Conservation (phyloP, 1,140 invertebrate genomes). For the Eumeta japonica region DNA sequence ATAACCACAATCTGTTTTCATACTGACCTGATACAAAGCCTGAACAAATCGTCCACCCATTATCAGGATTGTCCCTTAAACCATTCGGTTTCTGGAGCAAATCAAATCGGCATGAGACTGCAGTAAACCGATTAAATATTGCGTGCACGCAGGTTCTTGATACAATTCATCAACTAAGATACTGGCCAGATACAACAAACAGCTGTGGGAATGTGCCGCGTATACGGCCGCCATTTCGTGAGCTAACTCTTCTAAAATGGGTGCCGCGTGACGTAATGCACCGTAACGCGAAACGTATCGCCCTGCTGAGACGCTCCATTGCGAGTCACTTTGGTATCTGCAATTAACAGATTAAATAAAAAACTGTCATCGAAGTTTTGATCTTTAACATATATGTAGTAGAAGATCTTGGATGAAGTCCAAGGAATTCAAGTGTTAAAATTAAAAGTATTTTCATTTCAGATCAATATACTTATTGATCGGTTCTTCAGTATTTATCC, state of each 20-base stretch:
- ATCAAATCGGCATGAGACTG: slow-evolving; percentile 82
- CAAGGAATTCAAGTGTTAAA: too few species aligned
- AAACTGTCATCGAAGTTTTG: too few species aligned
- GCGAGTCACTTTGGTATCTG: slow-evolving; percentile 83
- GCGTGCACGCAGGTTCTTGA: slow-evolving; percentile 65
- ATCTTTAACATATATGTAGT: too few species aligned
- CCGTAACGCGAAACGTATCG: slow-evolving; percentile 85
- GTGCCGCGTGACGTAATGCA: slow-evolving; percentile 77
- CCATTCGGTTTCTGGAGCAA: slow-evolving; percentile 68
- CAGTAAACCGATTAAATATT: slow-evolving; percentile 81
- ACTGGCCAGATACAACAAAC: slow-evolving; percentile 91
- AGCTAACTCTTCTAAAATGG: slow-evolving; percentile 72
- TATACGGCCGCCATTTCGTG: slow-evolving; percentile 83
- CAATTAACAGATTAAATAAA: too few species aligned
- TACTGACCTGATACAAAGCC: slow-evolving; percentile 72
- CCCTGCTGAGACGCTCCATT: slow-evolving; percentile 90
- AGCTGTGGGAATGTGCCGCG: slow-evolving; percentile 80
- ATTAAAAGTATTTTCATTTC: too few species aligned
- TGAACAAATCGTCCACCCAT: slow-evolving; percentile 95
- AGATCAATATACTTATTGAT: too few species aligned
- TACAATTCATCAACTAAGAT: slow-evolving; percentile 96
- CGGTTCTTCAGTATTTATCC: too few species aligned
- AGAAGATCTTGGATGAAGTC: too few species aligned
- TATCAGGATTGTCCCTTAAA: slow-evolving; percentile 90
- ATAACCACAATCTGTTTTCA: too few species aligned